Base-by-base conservation (phyloP, 2,797 vertebrate species). In the Salarias fasciatus region DNA sequence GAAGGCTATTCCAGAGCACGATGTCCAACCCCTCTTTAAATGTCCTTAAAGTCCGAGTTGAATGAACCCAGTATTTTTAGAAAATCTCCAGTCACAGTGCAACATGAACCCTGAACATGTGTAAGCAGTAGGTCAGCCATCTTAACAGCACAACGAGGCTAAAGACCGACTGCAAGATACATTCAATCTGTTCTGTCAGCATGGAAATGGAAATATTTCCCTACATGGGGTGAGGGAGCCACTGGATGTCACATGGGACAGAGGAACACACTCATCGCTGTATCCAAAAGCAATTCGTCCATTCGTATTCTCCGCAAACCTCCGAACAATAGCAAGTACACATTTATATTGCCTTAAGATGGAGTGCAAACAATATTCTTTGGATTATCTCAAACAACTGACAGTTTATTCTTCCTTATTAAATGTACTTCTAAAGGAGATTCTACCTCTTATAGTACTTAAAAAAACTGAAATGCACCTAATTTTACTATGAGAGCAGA, bases 361-460 rank as follows among this genome's bases (percentile, higher is more conserved):
- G 71, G 30, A 85, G 80, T 82, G 84, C 79, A 88, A 88, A 88
- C 69, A 53, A 68, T 61, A 79, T 83, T 92, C 87, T 92, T 93
- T 91, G 91, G 90, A 86, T 92, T 80, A 84, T 85, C 64, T 72
- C 24, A 73, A 44, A 67, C 43, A 76, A 57, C 40, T 53, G 46
- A 50, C 42, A 63, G 14, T 54, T 74, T 29, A 70, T 53, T 48
- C 53, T 55, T 55, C 15, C 31, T 28, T 63, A 47, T 47, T 37
- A 51, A 14, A 30, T 37, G 7, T 56, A 49, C 35, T 29, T 8
- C 52, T 77, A 28, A 60, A 64, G 56, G 37, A 69, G 30, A 59
- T 36, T 68, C 13, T 57, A 74, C 18, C 56, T 64, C 15, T 29
- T 47, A 49, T 6, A 63, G 55, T 51, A 70, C 55, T 65, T 15